These are phyloP conservation scores for Nothoprocta pentlandii DNA, from an alignment of 2,113 vertebrate genomes.

Conservation along the genomic window DNA sequence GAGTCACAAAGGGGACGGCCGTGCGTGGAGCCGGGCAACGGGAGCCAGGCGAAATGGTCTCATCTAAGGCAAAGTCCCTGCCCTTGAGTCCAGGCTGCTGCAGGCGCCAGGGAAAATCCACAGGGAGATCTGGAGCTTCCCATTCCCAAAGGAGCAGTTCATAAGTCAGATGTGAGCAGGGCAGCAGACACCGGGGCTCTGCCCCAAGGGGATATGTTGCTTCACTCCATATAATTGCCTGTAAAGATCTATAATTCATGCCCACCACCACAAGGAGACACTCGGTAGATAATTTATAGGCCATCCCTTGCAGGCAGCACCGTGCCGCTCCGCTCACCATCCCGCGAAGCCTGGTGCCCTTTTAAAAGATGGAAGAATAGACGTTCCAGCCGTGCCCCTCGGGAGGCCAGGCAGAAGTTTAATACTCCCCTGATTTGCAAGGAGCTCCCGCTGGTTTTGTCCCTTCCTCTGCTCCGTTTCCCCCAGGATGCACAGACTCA, in stretches of 20 bases:
- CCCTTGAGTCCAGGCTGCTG: conserved; percentile 7
- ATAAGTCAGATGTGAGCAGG: not conserved
- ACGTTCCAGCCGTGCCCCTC: not conserved
- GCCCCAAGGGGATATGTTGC: conserved; percentile 17
- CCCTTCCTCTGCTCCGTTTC: not conserved
- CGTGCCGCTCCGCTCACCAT: not conserved
- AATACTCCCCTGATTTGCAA: not conserved
- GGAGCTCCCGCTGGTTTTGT: not conserved
- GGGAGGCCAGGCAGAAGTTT: not conserved
- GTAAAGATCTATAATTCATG: conserved; percentile 49
- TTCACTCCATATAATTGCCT: conserved; percentile 32
- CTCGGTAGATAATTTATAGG: not conserved
- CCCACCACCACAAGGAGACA: not conserved
- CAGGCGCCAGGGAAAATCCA: not conserved
- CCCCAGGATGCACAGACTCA: not conserved
- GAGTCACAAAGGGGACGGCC: not conserved
- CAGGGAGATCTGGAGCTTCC: not conserved
- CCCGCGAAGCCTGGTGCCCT: not conserved
- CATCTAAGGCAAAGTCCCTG: conserved; percentile 55
- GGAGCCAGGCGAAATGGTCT: not conserved
- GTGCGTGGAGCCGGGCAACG: not conserved
- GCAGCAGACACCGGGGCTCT: not conserved
- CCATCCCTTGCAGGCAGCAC: not conserved
- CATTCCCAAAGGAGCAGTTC: not conserved
- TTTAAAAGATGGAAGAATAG: not conserved